A percentile compares a stretch with the other conserved stretches of the same genome.
Conservation (phyloP, 2,113 vertebrate genomes). For the Dicentrarchus labrax region DNA sequence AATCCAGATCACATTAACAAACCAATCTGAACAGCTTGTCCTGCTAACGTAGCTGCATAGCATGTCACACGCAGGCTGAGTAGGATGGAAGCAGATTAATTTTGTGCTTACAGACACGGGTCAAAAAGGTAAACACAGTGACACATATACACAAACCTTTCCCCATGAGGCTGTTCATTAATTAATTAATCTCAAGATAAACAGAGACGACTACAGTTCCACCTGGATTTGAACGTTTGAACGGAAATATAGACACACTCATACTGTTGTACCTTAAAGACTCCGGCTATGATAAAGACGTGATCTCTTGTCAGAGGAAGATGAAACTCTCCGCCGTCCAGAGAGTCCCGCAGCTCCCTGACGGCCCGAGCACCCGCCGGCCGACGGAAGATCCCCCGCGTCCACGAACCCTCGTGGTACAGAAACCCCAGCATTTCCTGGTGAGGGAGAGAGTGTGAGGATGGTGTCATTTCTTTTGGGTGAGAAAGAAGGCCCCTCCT, state of each 20-base stretch:
- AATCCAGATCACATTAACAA: conserved; percentile 67
- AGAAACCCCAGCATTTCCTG: conserved; percentile 95
- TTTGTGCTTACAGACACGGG: conserved; percentile 56
- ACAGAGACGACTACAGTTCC: neutral
- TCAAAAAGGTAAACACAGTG: conserved; percentile 24
- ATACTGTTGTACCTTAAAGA: conserved; percentile 89
- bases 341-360: conserved; percentile 91
- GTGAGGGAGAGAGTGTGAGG: neutral
- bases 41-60: conserved; percentile 41
- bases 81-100: conserved; percentile 41
- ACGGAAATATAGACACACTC: neutral
- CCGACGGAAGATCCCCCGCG: conserved; percentile 94
- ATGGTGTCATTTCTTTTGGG: neutral
- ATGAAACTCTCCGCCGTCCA: conserved; percentile 88
- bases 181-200: neutral
- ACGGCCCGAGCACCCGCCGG: conserved; percentile 93
- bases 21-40: conserved; percentile 61
- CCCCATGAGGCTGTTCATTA: no score
- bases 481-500: neutral
- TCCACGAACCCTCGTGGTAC: conserved; percentile 92
- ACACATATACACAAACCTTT: neutral
- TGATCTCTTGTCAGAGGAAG: conserved; percentile 89
- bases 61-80: conserved; percentile 7
- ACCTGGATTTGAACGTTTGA: neutral
- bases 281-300: conserved; percentile 92